These are phyloP conservation scores for Yasuhikotakia modesta DNA, from an alignment of 2,797 vertebrate species.

Conservation along the genomic window DNA sequence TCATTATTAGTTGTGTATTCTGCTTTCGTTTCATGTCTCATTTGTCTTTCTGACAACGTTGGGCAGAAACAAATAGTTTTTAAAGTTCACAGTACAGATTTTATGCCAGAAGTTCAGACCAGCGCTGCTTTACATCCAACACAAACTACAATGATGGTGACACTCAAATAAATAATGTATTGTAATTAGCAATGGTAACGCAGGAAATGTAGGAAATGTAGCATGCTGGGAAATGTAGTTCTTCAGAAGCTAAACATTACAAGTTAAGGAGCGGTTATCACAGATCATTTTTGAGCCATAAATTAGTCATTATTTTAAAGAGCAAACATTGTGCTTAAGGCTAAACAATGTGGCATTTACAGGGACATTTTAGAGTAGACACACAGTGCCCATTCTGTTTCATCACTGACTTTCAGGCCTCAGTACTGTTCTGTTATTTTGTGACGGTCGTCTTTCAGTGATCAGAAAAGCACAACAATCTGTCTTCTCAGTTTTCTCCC, in stretches of 20 bases:
- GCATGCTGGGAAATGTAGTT: no score
- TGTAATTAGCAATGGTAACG: no score
- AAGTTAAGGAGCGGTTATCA: no score
- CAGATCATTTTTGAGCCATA: no score
- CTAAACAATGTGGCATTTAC: background rate
- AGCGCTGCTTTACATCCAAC: background rate
- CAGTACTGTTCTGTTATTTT: background rate
- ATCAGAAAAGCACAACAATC: constrained; percentile 63
- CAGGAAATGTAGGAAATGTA: no score
- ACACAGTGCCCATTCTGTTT: background rate
- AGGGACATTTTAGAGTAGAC: background rate
- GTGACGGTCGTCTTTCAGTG: constrained; percentile 50
- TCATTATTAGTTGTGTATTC: background rate
- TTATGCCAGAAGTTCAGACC: background rate
- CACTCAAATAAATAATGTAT: background rate
- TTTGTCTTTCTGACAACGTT: background rate
- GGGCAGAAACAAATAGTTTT: background rate
- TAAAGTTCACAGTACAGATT: constrained; percentile 3
- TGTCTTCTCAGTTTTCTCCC: constrained; percentile 64
- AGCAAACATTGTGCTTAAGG: background rate
- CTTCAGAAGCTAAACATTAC: no score
- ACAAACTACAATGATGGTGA: background rate
- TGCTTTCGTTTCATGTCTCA: background rate
- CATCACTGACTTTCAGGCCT: background rate
- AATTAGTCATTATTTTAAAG: no score